Evolutionary conservation across 2,888 invertebrate genomes (phyloP), one percentile per base, ranked within the genome.

Genomic region (Coecobrya sp.): DNA sequence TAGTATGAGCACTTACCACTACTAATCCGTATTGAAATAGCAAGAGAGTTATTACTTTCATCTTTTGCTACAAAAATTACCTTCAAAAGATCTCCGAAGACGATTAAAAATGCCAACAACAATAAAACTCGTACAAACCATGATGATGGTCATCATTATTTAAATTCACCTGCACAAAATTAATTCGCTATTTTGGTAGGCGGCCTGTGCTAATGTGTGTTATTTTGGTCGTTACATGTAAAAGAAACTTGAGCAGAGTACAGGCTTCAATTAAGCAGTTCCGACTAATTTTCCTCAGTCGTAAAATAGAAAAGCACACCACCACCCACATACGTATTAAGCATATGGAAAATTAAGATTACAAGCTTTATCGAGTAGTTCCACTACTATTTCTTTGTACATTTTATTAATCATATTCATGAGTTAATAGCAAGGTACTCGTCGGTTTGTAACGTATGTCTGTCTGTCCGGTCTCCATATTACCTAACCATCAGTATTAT

Each of bases 261-360:
- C 68, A 86, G 19, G 86, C 91, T 91, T 91, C 86, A 86, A 91
- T 91, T 91, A 91, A 79, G 65, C 65, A 79, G 62, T 49, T 49
- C 91, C 91, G 91, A 85, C 91, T 76, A 91, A 86, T 91, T 91
- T 90, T 84, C 90, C 49, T 8, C 7, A 45, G 91, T 91, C 79
- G 81, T 91, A 91, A 91, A 91, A 91, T 65, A 45, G 73, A 65
- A 82, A 90, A 85, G 22, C 45, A 89, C 52, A 68, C 79, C 86
- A 86, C 79, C 86, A 91, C 86, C 52, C 70, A 73, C 45, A 49
- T 30, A 11, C 16, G 49, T 13, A 81, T 55, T 81, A 81, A 36
- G 22, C 30, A 55, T 49, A 65, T 42, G 65, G 45, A 2, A 85
- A 85, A 85, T 85, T 65, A 81, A 65, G 85, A 65, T 65, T 59